phyloP scores from a whole-genome alignment of 2,888 invertebrate genomes.

The Rhamphomyia laevipes region DNA sequence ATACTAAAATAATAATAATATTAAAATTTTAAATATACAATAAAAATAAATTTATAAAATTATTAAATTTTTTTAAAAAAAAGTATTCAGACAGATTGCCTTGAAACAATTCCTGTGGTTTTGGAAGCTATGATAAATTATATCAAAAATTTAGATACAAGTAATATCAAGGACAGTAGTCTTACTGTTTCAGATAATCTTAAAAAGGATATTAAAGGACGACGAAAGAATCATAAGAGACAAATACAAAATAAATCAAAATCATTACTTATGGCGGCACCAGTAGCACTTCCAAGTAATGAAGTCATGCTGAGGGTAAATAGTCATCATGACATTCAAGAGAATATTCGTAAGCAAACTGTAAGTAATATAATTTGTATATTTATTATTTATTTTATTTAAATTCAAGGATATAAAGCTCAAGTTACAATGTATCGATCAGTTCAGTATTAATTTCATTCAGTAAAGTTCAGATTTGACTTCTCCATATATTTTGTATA shows the following conservation, averaged over 20 bases:
- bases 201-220: constrained; percentile 18
- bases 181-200: constrained; percentile 14
- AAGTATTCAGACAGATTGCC: constrained; percentile 33
- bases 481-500: too few relatives aligned
- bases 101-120: constrained; percentile 31
- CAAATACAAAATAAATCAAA: too few relatives aligned
- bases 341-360: constrained; percentile 30
- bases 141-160: constrained; percentile 9
- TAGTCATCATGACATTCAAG: constrained; percentile 30
- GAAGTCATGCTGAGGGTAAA: constrained; percentile 29
- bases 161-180: constrained; percentile 17
- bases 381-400: background rate
- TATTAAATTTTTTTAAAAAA: background rate
- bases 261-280: constrained; percentile 20
- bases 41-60: background rate
- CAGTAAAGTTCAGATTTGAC: too few relatives aligned
- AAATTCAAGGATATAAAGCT: background rate
- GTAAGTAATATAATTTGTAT: constrained; percentile 16
- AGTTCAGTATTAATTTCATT: too few relatives aligned
- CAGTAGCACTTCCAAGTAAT: constrained; percentile 24
- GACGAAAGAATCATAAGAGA: constrained; percentile 3
- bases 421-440: too few relatives aligned
- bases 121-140: constrained; percentile 26
- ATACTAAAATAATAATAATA: too few relatives aligned
- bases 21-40: background rate